Evolutionary conservation across 2,113 vertebrate species (phyloP).

Genomic region (Arenaria interpres): DNA sequence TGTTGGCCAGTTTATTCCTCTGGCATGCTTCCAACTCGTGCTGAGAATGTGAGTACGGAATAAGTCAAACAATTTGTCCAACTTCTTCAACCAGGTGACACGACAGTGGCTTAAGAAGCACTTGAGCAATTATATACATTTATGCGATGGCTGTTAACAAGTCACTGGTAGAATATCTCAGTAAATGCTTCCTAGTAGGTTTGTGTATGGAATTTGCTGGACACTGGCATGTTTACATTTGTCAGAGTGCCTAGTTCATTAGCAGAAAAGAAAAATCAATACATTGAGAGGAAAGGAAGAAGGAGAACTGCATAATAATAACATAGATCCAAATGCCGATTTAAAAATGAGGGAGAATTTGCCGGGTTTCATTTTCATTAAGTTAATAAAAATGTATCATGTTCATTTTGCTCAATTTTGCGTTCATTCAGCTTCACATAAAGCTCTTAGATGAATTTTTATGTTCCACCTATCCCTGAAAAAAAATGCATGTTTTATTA

Average conservation of each 20-base stretch:
- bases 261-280: constrained; percentile 23
- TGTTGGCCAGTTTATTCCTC: constrained; percentile 17
- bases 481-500: background rate
- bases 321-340: background rate
- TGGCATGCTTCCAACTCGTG: background rate
- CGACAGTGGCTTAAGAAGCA: background rate
- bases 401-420: background rate
- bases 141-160: background rate
- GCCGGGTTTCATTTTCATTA: background rate
- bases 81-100: background rate
- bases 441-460: background rate
- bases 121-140: background rate
- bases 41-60: background rate
- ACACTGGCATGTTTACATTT: background rate
- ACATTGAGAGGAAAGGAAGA: background rate
- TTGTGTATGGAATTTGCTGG: background rate
- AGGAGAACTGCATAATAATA: background rate
- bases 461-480: background rate
- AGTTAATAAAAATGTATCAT: background rate
- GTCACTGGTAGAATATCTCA: background rate
- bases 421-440: background rate
- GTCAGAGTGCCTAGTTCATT: constrained; percentile 15
- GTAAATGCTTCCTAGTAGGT: background rate
- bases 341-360: background rate
- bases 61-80: constrained; percentile 38